Evolutionary conservation across 2,888 invertebrate genomes (phyloP).

Genomic region (Busseola fusca): DNA sequence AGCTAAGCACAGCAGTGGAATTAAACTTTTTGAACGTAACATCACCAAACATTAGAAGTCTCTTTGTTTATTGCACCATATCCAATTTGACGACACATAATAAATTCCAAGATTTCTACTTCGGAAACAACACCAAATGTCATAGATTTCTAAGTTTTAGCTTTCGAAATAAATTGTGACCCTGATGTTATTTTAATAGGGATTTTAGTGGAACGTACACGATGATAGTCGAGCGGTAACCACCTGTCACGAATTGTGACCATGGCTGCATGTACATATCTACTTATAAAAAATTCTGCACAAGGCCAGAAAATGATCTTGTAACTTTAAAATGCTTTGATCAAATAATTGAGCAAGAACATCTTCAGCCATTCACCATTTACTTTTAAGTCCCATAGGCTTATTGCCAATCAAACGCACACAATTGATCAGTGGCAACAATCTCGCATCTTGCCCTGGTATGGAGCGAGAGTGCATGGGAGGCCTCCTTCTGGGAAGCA

Average conservation of each 20-base stretch:
- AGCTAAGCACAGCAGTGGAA: background rate
- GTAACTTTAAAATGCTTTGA: conserved; percentile 10
- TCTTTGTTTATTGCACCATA: conserved; percentile 51
- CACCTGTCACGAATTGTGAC: conserved; percentile 55
- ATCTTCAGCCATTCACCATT: background rate
- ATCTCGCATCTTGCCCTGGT: too few species aligned
- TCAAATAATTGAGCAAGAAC: too few species aligned
- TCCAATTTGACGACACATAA: conserved; percentile 57
- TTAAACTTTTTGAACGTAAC: background rate
- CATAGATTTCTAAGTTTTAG: conserved; percentile 53
- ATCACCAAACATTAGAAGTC: background rate
- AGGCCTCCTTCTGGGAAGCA: too few species aligned
- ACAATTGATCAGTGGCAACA: too few species aligned
- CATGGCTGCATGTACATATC: conserved; percentile 16
- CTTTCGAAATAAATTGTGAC: conserved; percentile 61
- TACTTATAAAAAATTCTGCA: conserved; percentile 18
- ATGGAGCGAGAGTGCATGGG: too few species aligned
- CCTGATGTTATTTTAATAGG: conserved; percentile 60
- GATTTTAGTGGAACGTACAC: conserved; percentile 48
- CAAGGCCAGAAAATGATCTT: conserved; percentile 43
- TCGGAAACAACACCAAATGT: conserved; percentile 62
- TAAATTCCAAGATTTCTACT: conserved; percentile 61
- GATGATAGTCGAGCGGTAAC: conserved; percentile 46
- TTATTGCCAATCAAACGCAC: too few species aligned
- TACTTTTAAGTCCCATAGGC: background rate